These are phyloP conservation scores for Hippolais icterina DNA, from an alignment of 2,113 vertebrate genomes.

Conservation along the genomic window DNA sequence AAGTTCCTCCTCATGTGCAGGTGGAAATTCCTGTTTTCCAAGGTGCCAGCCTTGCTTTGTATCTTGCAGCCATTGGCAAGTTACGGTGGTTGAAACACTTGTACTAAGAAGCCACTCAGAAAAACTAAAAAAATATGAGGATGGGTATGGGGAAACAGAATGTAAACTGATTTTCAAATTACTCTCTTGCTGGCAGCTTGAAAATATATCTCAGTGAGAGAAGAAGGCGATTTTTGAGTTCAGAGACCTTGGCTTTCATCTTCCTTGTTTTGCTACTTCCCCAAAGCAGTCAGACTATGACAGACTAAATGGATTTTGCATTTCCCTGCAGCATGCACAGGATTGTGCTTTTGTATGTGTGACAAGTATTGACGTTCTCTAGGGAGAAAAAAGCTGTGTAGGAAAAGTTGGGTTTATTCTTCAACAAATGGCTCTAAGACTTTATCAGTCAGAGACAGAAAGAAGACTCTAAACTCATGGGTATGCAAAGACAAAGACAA, in stretches of 20 bases:
- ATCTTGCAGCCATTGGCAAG: not conserved
- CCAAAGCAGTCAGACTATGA: not conserved
- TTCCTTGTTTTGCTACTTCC: not conserved
- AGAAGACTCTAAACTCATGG: not conserved
- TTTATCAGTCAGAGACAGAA: not conserved
- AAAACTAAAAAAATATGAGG: not conserved
- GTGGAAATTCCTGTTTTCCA: not conserved
- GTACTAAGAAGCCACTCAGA: not conserved
- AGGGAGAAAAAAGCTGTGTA: not conserved
- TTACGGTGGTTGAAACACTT: not conserved
- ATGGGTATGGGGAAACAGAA: not conserved
- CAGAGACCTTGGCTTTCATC: not conserved
- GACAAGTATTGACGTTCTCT: conserved; percentile 22
- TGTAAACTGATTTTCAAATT: not conserved
- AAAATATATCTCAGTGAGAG: not conserved
- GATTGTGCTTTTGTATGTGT: not conserved
- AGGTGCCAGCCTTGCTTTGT: not conserved
- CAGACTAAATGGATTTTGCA: not conserved
- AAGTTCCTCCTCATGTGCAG: not conserved
- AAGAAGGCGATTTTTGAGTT: not conserved
- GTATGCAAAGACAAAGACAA: not conserved
- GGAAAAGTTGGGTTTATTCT: not conserved
- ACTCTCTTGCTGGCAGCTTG: not conserved
- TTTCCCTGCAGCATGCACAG: not conserved
- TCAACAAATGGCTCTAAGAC: not conserved